Conservation (phyloP, 2,113 vertebrate species). For the Burhinus oedicnemus region DNA sequence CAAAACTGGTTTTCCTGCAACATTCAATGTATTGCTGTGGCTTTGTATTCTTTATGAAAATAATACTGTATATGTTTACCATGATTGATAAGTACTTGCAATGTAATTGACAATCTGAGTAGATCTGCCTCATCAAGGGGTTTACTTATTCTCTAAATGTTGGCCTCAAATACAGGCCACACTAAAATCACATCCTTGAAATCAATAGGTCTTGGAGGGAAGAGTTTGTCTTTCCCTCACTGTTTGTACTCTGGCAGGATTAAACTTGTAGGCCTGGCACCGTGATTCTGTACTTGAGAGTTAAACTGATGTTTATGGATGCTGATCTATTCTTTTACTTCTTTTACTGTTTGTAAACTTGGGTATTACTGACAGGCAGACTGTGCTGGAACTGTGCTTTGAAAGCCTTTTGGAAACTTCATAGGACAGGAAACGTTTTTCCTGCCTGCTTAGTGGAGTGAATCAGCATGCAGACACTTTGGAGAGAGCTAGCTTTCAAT, state of each 20-base stretch:
- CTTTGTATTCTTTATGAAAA: background rate
- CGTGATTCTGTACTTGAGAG: background rate
- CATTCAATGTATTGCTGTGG: background rate
- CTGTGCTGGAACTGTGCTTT: background rate
- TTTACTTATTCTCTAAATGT: background rate
- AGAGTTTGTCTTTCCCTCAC: background rate
- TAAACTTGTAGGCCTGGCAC: background rate
- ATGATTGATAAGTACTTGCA: background rate
- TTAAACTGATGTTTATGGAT: background rate
- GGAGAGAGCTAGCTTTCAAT: background rate
- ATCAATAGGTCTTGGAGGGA: background rate
- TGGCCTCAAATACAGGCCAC: background rate
- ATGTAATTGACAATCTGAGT: background rate
- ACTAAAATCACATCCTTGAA: background rate
- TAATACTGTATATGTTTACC: background rate
- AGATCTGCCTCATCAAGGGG: background rate
- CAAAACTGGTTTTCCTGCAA: background rate
- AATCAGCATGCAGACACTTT: background rate
- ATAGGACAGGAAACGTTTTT: background rate
- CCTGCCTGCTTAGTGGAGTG: background rate
- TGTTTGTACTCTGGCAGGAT: background rate
- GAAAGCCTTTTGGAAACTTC: background rate
- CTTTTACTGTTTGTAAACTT: background rate
- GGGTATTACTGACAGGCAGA: background rate
- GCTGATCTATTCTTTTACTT: background rate